Base-by-base conservation (phyloP, 2,888 invertebrate species). In the Dryocosmus kuriphilus region DNA sequence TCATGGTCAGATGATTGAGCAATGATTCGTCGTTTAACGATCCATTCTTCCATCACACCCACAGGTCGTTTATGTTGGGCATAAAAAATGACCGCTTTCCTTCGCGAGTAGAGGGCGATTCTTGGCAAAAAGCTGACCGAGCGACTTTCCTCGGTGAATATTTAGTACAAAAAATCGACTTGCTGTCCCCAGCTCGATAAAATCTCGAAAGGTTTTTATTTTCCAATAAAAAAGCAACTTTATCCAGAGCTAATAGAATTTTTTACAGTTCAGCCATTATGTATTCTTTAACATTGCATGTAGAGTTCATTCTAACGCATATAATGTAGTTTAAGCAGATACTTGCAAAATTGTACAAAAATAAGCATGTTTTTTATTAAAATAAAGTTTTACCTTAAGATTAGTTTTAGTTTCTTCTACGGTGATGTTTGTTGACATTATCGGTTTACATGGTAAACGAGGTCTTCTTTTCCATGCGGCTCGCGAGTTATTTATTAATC, bases 1-100 rank as follows among this genome's bases (percentile, higher is more conserved):
- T 81, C 82, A 81, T 80, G 81, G 80, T 79, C 79, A 83, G 79
- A 83, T 83, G 80, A 81, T 83, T 81, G 79, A 77, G 80, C 80
- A 83, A 83, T 81, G 83, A 83, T 83, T 80, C 79, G 77, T 80
- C 79, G 81, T 79, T 81, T 81, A 80, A 83, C 83, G 79, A 78
- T 79, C 77, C 76, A 61, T 77, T 80, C 79, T 79, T 74, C 77
- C 77, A 77, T 83, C 80, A 79, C 80, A 81, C 81, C 81, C 82
- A 77, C 79, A 79, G 78, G 81, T 79, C 81, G 79, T 83, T 86
- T 85, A 84, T 80, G 83, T 81, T 77, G 65, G 77, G 79, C 80
- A 79, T 85, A 85, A 86, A 86, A 83, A 81, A 73, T 38, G 75
- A 81, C 83, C 76, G 79, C 79, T 74, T 81, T 81, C 75, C 79